A percentile compares a stretch with the other conserved stretches of the same genome.
phyloP scores from a whole-genome alignment of 2,888 invertebrate genomes.

The Amaurobius ferox region DNA sequence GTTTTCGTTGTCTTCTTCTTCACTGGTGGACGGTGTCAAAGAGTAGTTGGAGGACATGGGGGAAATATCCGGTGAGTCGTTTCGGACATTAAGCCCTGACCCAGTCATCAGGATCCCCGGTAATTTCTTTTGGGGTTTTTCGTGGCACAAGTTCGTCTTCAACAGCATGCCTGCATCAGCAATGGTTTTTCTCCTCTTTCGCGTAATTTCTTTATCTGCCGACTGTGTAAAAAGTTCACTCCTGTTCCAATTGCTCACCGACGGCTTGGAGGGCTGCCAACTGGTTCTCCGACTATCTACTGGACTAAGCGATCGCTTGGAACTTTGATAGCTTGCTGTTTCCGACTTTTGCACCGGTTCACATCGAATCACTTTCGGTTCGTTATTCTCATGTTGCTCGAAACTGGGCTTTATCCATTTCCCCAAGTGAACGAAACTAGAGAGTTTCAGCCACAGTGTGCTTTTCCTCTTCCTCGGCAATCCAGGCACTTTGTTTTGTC shows the following conservation, averaged over 20 bases:
- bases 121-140: slow-evolving; percentile 33
- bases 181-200: slow-evolving; percentile 35
- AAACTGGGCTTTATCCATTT: background rate
- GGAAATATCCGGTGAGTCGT: slow-evolving; percentile 36
- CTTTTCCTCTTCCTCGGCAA: slow-evolving; percentile 27
- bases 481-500: slow-evolving; percentile 25
- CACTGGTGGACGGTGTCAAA: slow-evolving; percentile 64
- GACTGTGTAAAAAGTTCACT: slow-evolving; percentile 45
- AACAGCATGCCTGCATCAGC: slow-evolving; percentile 45
- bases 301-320: background rate
- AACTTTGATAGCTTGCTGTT: background rate
- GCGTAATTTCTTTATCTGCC: background rate
- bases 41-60: slow-evolving; percentile 67
- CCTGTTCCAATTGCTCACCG: slow-evolving; percentile 59
- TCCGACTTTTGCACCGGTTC: background rate
- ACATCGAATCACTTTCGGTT: background rate
- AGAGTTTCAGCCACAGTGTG: slow-evolving; percentile 42
- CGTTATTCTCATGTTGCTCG: background rate
- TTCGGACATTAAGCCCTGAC: slow-evolving; percentile 21
- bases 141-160: slow-evolving; percentile 29
- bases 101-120: slow-evolving; percentile 49
- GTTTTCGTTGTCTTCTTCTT: slow-evolving; percentile 26
- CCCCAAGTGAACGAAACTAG: slow-evolving; percentile 33
- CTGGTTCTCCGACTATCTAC: slow-evolving; percentile 32
- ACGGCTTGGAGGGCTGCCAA: slow-evolving; percentile 49